Evolutionary conservation across 2,113 vertebrate genomes (phyloP).

Genomic region (Ursus arctos): DNA sequence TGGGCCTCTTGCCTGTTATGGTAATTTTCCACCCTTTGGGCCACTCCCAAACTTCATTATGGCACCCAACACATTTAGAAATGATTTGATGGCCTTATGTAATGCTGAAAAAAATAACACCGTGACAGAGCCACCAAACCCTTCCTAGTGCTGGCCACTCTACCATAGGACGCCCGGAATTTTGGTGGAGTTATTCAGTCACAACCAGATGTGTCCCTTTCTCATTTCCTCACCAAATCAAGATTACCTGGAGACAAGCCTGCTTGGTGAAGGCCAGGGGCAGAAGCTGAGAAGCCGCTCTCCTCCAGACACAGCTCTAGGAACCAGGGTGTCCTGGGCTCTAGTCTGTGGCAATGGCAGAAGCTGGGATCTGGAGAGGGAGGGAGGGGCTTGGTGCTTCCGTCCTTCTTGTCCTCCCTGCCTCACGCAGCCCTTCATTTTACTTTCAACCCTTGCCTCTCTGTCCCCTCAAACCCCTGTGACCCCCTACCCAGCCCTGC

Average conservation of each 20-base stretch:
- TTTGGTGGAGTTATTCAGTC: background rate
- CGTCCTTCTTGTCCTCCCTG: fast-evolving
- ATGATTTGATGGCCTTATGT: conserved; percentile 29
- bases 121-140: background rate
- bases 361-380: background rate
- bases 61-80: conserved; percentile 84
- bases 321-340: background rate
- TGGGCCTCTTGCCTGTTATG: conserved; percentile 19
- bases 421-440: background rate
- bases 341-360: background rate
- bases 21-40: conserved; percentile 76
- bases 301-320: background rate
- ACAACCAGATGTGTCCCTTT: background rate
- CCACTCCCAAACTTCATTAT: conserved; percentile 73
- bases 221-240: background rate
- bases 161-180: background rate
- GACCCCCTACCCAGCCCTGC: background rate
- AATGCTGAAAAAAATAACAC: conserved; percentile 7
- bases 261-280: background rate
- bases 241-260: background rate
- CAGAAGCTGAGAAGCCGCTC: background rate
- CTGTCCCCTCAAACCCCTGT: background rate
- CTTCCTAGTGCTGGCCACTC: background rate
- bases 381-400: background rate
- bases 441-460: background rate